These are phyloP conservation scores for Myiotriccus ornatus DNA, from an alignment of 2,797 vertebrate species.

Conservation along the genomic window DNA sequence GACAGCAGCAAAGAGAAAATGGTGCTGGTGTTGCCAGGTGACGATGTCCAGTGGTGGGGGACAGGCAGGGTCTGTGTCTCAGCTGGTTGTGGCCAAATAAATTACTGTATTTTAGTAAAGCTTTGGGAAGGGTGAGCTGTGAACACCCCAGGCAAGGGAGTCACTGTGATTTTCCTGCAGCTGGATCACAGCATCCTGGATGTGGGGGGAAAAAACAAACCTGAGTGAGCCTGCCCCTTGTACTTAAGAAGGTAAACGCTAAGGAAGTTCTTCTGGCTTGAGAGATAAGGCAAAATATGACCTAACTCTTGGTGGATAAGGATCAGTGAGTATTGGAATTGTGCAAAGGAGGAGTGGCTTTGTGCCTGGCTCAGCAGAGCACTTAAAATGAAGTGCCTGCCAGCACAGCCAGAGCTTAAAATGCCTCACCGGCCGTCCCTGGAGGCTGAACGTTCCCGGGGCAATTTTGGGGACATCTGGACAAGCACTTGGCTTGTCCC, in stretches of 20 bases:
- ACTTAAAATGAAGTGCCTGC: not conserved
- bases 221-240: not conserved
- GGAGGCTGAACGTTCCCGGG: not conserved
- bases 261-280: conserved; percentile 23
- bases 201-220: not conserved
- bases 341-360: not conserved
- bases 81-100: not conserved
- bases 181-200: not conserved
- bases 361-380: conserved; percentile 11
- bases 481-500: not conserved
- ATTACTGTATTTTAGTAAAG: not conserved
- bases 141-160: not conserved
- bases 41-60: not conserved
- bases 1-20: not conserved
- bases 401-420: not conserved
- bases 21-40: not conserved
- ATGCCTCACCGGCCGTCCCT: not conserved
- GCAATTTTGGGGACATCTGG: not conserved
- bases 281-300: conserved; percentile 23
- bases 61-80: not conserved
- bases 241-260: not conserved
- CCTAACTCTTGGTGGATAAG: conserved; percentile 1
- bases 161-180: not conserved
- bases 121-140: not conserved
- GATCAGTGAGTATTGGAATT: not conserved